Evolutionary conservation across 2,888 invertebrate genomes (phyloP).

Genomic region (Blera fallax): DNA sequence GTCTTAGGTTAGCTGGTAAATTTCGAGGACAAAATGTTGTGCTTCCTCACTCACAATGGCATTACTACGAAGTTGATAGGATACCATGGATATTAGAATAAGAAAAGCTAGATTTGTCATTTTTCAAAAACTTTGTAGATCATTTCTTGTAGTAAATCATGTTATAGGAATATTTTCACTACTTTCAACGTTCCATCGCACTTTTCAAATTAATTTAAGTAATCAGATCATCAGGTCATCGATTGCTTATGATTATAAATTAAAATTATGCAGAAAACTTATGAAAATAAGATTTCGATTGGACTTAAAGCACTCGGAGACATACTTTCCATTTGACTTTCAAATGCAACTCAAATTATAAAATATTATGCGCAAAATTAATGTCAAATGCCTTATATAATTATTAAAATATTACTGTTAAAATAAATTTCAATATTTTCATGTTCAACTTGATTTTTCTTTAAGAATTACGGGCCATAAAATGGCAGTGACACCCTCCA

Average conservation of each 20-base stretch:
- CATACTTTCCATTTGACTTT: background rate
- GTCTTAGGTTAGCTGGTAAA: too few species aligned
- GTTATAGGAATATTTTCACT: too few species aligned
- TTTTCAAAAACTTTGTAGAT: too few species aligned
- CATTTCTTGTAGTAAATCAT: too few species aligned
- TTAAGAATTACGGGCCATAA: background rate
- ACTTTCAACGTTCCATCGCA: too few species aligned
- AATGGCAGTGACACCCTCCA: background rate
- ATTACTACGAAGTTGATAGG: too few species aligned
- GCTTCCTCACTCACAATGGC: too few species aligned
- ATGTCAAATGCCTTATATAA: background rate
- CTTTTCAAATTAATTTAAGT: too few species aligned
- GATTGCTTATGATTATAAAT: background rate
- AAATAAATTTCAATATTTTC: background rate
- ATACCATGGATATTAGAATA: too few species aligned
- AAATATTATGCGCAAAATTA: background rate
- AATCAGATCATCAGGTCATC: background rate
- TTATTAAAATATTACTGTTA: background rate
- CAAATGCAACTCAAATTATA: background rate
- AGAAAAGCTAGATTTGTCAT: too few species aligned
- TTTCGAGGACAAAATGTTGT: too few species aligned
- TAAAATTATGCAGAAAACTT: background rate
- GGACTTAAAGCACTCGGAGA: background rate
- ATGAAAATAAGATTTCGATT: background rate
- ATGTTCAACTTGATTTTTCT: background rate